Evolutionary conservation across 2,797 vertebrate species (phyloP).

Genomic region (Phylloscopus collybita): DNA sequence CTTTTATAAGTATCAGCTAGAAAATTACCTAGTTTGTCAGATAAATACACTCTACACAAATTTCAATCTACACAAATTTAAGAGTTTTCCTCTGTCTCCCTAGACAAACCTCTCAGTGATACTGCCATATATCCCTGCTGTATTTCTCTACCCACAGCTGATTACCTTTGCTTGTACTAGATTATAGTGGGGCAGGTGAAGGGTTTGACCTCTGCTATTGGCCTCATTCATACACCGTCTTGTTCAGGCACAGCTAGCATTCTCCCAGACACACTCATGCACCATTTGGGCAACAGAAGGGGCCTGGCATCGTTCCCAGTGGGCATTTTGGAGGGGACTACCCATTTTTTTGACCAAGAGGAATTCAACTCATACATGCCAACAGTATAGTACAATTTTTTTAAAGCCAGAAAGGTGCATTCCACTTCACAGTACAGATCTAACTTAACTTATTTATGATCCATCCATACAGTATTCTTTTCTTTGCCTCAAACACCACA

Average conservation of each 20-base stretch:
- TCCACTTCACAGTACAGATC: rapidly evolving
- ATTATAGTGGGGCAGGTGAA: neutral
- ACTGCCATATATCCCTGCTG: neutral
- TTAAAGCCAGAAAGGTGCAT: neutral
- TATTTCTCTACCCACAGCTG: neutral
- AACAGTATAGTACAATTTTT: neutral
- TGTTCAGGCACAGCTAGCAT: neutral
- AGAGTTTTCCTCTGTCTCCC: neutral
- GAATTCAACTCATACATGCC: neutral
- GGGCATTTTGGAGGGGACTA: rapidly evolving
- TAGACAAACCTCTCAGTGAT: neutral
- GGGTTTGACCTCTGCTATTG: neutral
- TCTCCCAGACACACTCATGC: neutral
- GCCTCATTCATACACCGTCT: neutral
- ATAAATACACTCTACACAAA: neutral
- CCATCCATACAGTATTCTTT: neutral
- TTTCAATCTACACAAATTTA: neutral
- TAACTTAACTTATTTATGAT: neutral
- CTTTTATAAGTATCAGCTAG: neutral
- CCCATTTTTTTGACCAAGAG: neutral
- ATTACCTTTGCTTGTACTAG: neutral
- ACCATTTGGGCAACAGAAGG: neutral
- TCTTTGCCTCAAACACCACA: neutral
- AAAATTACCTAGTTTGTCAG: neutral
- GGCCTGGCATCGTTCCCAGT: neutral